Evolutionary conservation across 1,140 invertebrate genomes (phyloP).

Genomic region (Bathynomus jamesi): DNA sequence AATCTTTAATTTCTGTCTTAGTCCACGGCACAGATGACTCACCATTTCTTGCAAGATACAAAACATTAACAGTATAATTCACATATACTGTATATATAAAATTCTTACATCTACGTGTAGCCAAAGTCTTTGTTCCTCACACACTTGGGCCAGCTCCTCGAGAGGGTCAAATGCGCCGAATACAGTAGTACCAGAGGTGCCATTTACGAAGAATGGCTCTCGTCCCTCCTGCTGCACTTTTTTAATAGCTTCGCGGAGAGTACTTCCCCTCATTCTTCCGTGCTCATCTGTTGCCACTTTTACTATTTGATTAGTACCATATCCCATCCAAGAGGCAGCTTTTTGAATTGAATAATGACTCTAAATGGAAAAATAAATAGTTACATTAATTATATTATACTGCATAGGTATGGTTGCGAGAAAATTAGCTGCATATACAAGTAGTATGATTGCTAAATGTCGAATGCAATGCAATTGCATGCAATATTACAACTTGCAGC

Average conservation of each 20-base stretch:
- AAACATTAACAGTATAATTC: too few relatives aligned
- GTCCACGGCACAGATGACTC: too few relatives aligned
- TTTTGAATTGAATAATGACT: slow-evolving; percentile 93
- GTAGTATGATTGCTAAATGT: neutral
- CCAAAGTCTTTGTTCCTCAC: slow-evolving; percentile 76
- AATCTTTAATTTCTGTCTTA: too few relatives aligned
- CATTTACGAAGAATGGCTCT: slow-evolving; percentile 75
- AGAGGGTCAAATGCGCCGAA: slow-evolving; percentile 85
- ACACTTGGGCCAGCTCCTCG: slow-evolving; percentile 66
- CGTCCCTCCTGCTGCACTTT: slow-evolving; percentile 9
- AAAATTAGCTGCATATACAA: neutral
- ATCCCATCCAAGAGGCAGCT: slow-evolving; percentile 59
- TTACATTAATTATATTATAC: neutral
- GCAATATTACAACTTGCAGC: neutral
- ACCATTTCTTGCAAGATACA: too few relatives aligned
- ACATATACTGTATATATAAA: too few relatives aligned
- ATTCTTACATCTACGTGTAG: slow-evolving; percentile 84
- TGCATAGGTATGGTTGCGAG: neutral
- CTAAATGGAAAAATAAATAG: slow-evolving; percentile 47
- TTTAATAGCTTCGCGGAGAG: slow-evolving; percentile 16
- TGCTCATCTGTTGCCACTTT: slow-evolving; percentile 57
- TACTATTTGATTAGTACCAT: slow-evolving; percentile 69
- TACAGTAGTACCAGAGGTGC: slow-evolving; percentile 70
- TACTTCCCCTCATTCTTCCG: slow-evolving; percentile 62
- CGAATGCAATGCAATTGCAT: neutral